Percentiles rank a stretch among this genome's conserved stretches.
phyloP scores from a whole-genome alignment of 2,888 invertebrate genomes.

The Epiblema foenella region DNA sequence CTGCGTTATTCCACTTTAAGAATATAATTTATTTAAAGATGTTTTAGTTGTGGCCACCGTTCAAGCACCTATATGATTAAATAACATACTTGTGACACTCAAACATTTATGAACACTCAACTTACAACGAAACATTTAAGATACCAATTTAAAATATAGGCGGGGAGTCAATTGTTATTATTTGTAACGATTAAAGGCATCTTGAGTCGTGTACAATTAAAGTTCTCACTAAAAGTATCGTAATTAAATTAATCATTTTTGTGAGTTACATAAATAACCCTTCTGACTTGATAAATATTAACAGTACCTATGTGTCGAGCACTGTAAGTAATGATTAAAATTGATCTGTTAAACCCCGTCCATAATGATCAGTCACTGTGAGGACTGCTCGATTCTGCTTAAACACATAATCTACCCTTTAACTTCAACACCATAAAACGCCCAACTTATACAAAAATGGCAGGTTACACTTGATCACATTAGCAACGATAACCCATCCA shows the following conservation, averaged over 20 bases:
- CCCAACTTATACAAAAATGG: constrained; percentile 23
- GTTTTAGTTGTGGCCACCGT: constrained; percentile 45
- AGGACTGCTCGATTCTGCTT: constrained; percentile 21
- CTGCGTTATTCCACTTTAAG: background rate
- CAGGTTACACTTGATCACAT: constrained; percentile 39
- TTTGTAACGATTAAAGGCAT: constrained; percentile 24
- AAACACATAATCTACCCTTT: constrained; percentile 26
- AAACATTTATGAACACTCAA: constrained; percentile 8
- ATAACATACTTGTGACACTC: constrained; percentile 19
- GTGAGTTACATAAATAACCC: background rate
- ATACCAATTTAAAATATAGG: constrained; percentile 32
- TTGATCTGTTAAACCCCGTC: background rate
- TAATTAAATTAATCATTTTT: background rate
- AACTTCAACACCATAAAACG: constrained; percentile 23
- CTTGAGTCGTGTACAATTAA: background rate
- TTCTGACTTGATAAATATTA: background rate
- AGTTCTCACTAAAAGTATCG: background rate
- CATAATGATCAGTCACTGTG: background rate
- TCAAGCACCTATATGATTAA: constrained; percentile 43
- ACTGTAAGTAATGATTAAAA: background rate
- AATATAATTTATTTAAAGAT: constrained; percentile 13
- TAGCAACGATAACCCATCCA: constrained; percentile 26
- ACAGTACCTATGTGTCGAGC: no score
- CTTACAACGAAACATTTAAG: constrained; percentile 17
- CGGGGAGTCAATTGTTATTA: constrained; percentile 32